Evolutionary conservation across 2,113 vertebrate species (phyloP), one percentile per base, ranked within the genome.

Genomic region (Centropristis striata): DNA sequence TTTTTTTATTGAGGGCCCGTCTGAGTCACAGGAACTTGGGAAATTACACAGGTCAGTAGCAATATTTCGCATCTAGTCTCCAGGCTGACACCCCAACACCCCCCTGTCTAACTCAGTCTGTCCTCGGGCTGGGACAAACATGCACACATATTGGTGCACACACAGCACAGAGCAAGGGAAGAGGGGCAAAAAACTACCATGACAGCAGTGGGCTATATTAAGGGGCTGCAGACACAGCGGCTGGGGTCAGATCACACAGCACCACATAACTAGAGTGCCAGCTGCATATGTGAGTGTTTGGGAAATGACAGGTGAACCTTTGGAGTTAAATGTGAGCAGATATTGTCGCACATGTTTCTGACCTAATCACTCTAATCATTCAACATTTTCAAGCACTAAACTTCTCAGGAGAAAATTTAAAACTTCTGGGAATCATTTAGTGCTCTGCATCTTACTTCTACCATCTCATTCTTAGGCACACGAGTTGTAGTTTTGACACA

Each of bases 11-110:
- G 61, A 47, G 32, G 32, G 75, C 20, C 77, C 23, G 72, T 87
- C 87, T 84, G 85, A 78, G 86, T 95, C 83, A 76, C 93, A 91
- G 87, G 65, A 85, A 89, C 86, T 71, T 89, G 94, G 85, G 90
- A 93, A 94, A 95, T 95, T 91, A 92, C 93, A 88, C 91, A 73
- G 79, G 90, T 69, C 59, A 47, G 83, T 73, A 66, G 73, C 79
- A 92, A 92, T 88, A 95, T 95, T 95, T 95, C 88, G 32, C 93
- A 92, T 86, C 86, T 88, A 71, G 83, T 87, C 85, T 92, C 75
- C 73, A 95, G 74, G 67, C 83, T 32, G 76, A 71, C 83, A 71
- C 60, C 67, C 72, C 71, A 44, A 66, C 72, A 65, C 78, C 59
- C 84, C 65, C 53, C 23, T 44, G 53, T 68, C 67, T 80, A 64